Evolutionary conservation across 2,113 vertebrate genomes (phyloP).

Genomic region (Todiramphus saurophagus): DNA sequence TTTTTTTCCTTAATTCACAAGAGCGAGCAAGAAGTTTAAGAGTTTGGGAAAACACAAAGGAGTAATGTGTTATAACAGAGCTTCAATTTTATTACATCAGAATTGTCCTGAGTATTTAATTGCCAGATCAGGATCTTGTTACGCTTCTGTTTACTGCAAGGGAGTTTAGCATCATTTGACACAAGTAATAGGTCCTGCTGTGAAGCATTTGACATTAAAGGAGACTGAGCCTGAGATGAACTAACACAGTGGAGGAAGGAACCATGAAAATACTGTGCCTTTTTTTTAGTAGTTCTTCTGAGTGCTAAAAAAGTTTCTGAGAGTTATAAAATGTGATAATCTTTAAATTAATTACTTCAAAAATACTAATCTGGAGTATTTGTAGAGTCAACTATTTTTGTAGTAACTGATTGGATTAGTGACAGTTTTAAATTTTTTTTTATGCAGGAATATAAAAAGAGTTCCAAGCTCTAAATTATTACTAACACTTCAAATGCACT

Average conservation of each 20-base stretch:
- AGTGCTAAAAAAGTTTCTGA: background rate
- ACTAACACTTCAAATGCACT: background rate
- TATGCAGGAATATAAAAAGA: background rate
- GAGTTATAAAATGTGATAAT: background rate
- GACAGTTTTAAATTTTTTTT: background rate
- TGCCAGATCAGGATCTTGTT: background rate
- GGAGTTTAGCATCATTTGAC: background rate
- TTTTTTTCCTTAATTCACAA: background rate
- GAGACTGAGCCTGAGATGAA: fast-evolving
- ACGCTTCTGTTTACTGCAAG: background rate
- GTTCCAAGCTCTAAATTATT: background rate
- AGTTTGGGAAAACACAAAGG: background rate
- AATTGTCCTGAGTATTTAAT: background rate
- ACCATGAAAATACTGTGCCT: background rate
- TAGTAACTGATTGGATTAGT: background rate
- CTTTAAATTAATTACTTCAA: background rate
- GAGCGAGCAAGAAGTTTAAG: background rate
- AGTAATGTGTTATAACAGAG: background rate
- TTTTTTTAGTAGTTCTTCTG: background rate
- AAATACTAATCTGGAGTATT: background rate
- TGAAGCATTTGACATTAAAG: background rate
- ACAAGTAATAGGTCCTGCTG: background rate
- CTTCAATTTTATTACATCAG: background rate
- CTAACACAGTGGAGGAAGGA: background rate
- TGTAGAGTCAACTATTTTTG: background rate